phyloP scores from a whole-genome alignment of 2,113 vertebrate genomes.

The Scortum barcoo region DNA sequence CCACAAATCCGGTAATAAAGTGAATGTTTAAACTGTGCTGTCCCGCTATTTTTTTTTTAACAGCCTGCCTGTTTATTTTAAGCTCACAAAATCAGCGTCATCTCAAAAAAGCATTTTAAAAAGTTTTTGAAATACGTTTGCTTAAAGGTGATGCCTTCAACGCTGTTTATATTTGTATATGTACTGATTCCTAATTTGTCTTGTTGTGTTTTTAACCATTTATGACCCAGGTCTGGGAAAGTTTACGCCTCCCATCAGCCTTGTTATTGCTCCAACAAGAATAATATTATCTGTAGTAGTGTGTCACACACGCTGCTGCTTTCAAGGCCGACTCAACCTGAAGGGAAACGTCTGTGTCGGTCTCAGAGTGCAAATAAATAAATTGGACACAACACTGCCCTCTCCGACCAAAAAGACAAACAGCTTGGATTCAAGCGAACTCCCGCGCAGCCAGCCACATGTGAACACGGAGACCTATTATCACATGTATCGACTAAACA shows the following conservation, averaged over 20 bases:
- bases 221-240: neutral
- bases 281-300: slow-evolving; percentile 12
- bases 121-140: neutral
- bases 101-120: neutral
- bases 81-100: neutral
- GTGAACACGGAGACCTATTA: neutral
- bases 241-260: neutral
- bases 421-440: slow-evolving; percentile 69
- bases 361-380: neutral
- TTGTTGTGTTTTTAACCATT: neutral
- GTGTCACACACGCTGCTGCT: neutral
- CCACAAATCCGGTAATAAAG: neutral
- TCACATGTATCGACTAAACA: neutral
- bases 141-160: neutral
- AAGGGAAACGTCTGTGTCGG: neutral
- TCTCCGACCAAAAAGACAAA: slow-evolving; percentile 45
- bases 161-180: neutral
- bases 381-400: slow-evolving; percentile 61
- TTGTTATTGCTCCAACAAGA: slow-evolving; percentile 14
- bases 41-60: neutral
- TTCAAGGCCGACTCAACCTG: slow-evolving; percentile 8
- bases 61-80: neutral
- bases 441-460: slow-evolving; percentile 73
- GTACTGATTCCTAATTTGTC: neutral
- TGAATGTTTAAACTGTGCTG: neutral